Conservation (phyloP, 2,888 invertebrate genomes). For the Drosophila emarginata region DNA sequence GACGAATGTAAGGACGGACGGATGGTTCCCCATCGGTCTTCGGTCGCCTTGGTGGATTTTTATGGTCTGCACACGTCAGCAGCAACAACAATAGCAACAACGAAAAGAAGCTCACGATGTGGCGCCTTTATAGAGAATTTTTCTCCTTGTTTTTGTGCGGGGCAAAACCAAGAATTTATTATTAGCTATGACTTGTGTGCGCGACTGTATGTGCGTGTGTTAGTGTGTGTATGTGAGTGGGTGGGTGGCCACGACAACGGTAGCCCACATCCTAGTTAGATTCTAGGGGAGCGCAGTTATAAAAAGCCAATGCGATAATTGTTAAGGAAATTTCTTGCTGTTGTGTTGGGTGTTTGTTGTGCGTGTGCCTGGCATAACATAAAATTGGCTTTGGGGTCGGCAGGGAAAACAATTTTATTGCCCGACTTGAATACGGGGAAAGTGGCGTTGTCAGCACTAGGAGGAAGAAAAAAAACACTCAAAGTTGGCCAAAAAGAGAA, state of each 20-base stretch:
- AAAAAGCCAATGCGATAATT: conserved; percentile 54
- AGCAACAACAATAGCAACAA: conserved; percentile 27
- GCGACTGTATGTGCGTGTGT: conserved; percentile 10
- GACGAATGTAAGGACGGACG: conserved; percentile 23
- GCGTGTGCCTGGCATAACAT: conserved; percentile 63
- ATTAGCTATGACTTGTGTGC: conserved; percentile 48
- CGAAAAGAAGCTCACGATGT: not conserved
- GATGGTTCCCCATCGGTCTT: not conserved
- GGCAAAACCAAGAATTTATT: conserved; percentile 35
- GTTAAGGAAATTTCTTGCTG: conserved; percentile 39
- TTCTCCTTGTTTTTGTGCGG: conserved; percentile 16
- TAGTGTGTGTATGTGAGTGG: not conserved
- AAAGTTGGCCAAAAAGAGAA: conserved; percentile 20
- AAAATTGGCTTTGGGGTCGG: conserved; percentile 36
- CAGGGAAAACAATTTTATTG: conserved; percentile 56
- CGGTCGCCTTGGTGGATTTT: conserved; percentile 41
- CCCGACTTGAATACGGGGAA: conserved; percentile 45
- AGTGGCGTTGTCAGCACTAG: conserved; percentile 72
- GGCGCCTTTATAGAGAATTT: conserved; percentile 24
- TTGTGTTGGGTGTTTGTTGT: conserved; percentile 26
- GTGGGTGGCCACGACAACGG: not conserved
- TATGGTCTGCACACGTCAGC: conserved; percentile 68
- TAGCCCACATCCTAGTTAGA: conserved; percentile 25
- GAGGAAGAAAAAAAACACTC: conserved; percentile 11
- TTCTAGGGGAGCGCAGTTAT: conserved; percentile 26